Conservation (phyloP, 1,140 invertebrate genomes). For the Drosophila willistoni region DNA sequence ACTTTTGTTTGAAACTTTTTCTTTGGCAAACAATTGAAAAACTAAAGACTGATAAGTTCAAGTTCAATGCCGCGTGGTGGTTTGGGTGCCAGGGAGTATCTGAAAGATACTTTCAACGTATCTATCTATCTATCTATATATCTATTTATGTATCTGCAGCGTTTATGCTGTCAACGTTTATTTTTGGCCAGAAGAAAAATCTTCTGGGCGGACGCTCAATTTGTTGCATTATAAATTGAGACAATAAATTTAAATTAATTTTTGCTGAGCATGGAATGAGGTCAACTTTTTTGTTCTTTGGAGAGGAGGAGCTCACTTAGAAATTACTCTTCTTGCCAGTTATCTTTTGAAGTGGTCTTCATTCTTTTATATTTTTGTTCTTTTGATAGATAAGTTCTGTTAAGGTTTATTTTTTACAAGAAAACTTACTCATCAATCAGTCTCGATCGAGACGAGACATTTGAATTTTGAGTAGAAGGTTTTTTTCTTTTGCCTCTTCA, state of each 20-base stretch:
- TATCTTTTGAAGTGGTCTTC: slow-evolving; percentile 21
- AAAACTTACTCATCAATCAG: slow-evolving; percentile 45
- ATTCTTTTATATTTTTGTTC: not conserved
- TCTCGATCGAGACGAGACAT: slow-evolving; percentile 6
- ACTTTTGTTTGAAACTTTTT: slow-evolving; percentile 56
- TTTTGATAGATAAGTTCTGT: slow-evolving; percentile 38
- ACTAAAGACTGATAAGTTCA: slow-evolving; percentile 57
- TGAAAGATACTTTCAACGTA: slow-evolving; percentile 56
- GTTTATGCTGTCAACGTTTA: slow-evolving; percentile 57
- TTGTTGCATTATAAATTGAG: slow-evolving; percentile 75
- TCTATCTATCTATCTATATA: not conserved
- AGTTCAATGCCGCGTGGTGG: slow-evolving; percentile 56
- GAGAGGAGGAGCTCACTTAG: not conserved
- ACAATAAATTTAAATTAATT: slow-evolving; percentile 80
- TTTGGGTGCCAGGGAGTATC: slow-evolving; percentile 32
- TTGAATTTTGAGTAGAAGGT: slow-evolving; percentile 3
- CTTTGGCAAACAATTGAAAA: slow-evolving; percentile 66
- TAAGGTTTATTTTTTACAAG: slow-evolving; percentile 15
- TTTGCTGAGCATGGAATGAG: slow-evolving; percentile 33
- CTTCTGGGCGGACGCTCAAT: slow-evolving; percentile 31
- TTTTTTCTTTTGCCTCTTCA: not conserved
- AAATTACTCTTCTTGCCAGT: slow-evolving; percentile 28
- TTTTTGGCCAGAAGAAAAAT: slow-evolving; percentile 62
- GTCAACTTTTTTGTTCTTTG: slow-evolving; percentile 11
- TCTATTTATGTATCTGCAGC: no score